Conservation (phyloP, 92 coral and sea anemone species). For the Bergia sp. region DNA sequence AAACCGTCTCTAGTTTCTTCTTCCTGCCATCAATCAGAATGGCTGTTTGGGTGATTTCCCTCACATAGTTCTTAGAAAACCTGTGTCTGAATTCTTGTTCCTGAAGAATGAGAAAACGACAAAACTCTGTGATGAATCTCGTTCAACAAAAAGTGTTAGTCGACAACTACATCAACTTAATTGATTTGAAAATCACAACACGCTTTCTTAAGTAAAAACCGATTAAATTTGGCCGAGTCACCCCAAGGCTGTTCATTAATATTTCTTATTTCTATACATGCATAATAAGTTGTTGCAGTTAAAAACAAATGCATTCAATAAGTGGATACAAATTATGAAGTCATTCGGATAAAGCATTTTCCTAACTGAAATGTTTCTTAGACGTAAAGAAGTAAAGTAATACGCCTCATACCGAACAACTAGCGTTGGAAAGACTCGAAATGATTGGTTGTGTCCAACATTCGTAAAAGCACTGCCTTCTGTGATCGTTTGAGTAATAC, state of each 20-base stretch:
- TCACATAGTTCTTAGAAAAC: conserved; percentile 85
- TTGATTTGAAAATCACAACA: background rate
- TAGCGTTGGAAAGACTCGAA: no score
- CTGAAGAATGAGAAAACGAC: conserved; percentile 46
- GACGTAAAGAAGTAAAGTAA: no score
- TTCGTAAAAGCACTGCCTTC: no score
- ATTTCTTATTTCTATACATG: background rate
- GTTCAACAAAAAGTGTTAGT: background rate
- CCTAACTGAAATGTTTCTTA: no score
- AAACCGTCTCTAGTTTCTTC: conserved; percentile 77
- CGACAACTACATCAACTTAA: background rate
- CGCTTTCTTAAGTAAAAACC: background rate
- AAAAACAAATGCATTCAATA: no score
- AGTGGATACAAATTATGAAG: no score
- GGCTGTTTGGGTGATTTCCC: conserved; percentile 75
- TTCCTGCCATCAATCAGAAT: conserved; percentile 73
- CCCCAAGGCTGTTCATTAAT: background rate
- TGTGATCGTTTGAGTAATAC: no score
- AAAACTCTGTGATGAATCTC: background rate
- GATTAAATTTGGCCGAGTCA: background rate
- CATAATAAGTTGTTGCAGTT: no score
- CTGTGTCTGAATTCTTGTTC: conserved; percentile 71
- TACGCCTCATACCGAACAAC: no score
- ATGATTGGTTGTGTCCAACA: no score
- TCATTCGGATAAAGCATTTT: no score